Evolutionary conservation across 2,888 invertebrate species (phyloP), one percentile per base, ranked within the genome.

Genomic region (Neria commutata): DNA sequence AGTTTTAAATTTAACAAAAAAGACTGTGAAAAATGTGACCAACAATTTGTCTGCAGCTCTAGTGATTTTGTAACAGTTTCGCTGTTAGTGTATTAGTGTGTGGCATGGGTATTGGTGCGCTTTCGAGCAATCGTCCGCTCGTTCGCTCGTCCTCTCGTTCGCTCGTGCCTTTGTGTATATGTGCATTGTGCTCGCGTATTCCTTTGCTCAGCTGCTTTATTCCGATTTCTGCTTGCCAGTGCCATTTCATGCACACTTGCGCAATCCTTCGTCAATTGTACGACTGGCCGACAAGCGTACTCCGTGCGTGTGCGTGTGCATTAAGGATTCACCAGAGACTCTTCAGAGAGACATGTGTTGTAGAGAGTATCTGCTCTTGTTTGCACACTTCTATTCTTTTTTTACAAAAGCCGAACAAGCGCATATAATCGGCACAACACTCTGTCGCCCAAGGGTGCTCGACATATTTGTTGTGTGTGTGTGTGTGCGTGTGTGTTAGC

Each of bases 51-150:
- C n/a, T n/a, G n/a, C n/a, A n/a, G n/a, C n/a, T n/a, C n/a, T 26
- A 55, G 51, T 58, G 59, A 57, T 61, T 61, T 61, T 63, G 63
- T 60, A 63, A 63, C 54, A 60, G 34, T 58, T 54, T 40, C 47
- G 10, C 8, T 42, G n/a, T n/a, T n/a, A n/a, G n/a, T n/a, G 37
- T 33, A 25, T 29, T 50, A 37, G 37, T 23, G 45, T 42, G 45
- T 17, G 40, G 25, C 57, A 65, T 66, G 65, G 59, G 62, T 65
- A 66, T 67, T 66, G n/a, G n/a, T n/a, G n/a, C n/a, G n/a, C n/a
- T n/a, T n/a, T n/a, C n/a, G n/a, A n/a, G n/a, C n/a, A n/a, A n/a
- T n/a, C n/a, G n/a, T n/a, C n/a, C n/a, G n/a, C n/a, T n/a, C n/a
- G n/a, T n/a, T n/a, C n/a, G n/a, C n/a, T n/a, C n/a, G n/a, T n/a